Evolutionary conservation across 2,113 vertebrate species (phyloP).

Genomic region (Psettodes erumei): DNA sequence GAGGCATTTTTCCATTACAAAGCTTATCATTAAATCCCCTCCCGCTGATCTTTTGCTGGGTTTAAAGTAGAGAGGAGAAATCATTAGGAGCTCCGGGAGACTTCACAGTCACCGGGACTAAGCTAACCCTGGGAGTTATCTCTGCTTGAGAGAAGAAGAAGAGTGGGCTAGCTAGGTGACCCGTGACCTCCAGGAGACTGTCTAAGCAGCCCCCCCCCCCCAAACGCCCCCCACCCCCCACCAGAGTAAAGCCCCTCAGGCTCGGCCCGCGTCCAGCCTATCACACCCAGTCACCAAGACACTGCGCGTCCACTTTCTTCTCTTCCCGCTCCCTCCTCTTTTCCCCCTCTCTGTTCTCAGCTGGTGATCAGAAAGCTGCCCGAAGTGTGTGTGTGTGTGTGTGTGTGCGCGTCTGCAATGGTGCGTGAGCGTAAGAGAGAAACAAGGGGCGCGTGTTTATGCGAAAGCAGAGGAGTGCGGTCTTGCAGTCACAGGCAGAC

Average conservation of each 20-base stretch:
- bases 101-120: constrained; percentile 68
- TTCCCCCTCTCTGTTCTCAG: constrained; percentile 39
- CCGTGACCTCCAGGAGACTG: constrained; percentile 69
- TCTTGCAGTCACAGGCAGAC: constrained; percentile 78
- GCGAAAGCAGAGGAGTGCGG: constrained; percentile 40
- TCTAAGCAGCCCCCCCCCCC: constrained; percentile 39
- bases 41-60: constrained; percentile 76
- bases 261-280: constrained; percentile 57
- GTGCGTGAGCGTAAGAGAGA: constrained; percentile 2
- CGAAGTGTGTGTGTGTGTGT: constrained; percentile 10
- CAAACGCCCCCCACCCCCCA: constrained; percentile 11
- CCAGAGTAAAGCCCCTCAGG: constrained; percentile 53
- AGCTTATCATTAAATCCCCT: constrained; percentile 83
- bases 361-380: constrained; percentile 54
- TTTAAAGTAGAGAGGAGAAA: constrained; percentile 77
- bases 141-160: constrained; percentile 68
- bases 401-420: background rate
- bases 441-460: constrained; percentile 28
- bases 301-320: constrained; percentile 19
- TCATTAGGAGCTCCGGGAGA: constrained; percentile 77
- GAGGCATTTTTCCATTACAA: constrained; percentile 81
- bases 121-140: constrained; percentile 70
- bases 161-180: constrained; percentile 64
- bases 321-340: constrained; percentile 10
- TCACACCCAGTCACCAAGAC: constrained; percentile 59